Percentiles rank a stretch among this genome's conserved stretches.
Conservation (phyloP, 2,888 invertebrate species). For the Caenorhabditis wallacei region DNA sequence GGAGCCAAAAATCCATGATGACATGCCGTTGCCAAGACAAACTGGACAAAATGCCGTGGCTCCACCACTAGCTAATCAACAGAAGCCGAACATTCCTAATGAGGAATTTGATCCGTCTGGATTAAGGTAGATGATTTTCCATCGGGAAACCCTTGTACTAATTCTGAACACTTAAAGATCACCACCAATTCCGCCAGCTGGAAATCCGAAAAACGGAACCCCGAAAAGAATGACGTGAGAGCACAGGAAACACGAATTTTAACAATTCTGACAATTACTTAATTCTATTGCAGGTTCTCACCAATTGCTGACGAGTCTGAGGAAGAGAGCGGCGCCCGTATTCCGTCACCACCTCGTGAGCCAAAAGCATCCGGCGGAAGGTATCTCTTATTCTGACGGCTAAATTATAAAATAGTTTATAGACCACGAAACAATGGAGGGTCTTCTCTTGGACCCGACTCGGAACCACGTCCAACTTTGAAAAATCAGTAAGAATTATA, state of each 20-base stretch:
- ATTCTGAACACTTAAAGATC: conserved; percentile 52
- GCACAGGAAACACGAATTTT: background rate
- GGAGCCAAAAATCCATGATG: conserved; percentile 31
- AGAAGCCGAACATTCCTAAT: conserved; percentile 45
- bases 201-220: conserved; percentile 24
- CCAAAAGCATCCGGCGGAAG: conserved; percentile 30
- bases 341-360: conserved; percentile 66
- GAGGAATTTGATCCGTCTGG: conserved; percentile 54
- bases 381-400: conserved; percentile 41
- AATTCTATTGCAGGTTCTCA: conserved; percentile 66
- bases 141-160: conserved; percentile 42
- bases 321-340: conserved; percentile 52
- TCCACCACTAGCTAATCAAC: conserved; percentile 1
- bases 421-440: conserved; percentile 36
- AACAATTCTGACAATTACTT: conserved; percentile 38
- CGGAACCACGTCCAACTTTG: conserved; percentile 25
- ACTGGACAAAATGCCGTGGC: background rate
- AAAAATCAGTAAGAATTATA: conserved; percentile 54
- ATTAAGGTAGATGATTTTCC: conserved; percentile 33
- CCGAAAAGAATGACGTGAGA: conserved; percentile 57
- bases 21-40: conserved; percentile 21
- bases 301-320: conserved; percentile 71
- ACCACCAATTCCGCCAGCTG: conserved; percentile 48
- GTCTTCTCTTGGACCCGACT: background rate
- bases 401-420: conserved; percentile 1